A percentile compares a stretch with the other conserved stretches of the same genome.
Evolutionary conservation across 1,140 invertebrate species (phyloP).

Genomic region (Euwallacea similis): DNA sequence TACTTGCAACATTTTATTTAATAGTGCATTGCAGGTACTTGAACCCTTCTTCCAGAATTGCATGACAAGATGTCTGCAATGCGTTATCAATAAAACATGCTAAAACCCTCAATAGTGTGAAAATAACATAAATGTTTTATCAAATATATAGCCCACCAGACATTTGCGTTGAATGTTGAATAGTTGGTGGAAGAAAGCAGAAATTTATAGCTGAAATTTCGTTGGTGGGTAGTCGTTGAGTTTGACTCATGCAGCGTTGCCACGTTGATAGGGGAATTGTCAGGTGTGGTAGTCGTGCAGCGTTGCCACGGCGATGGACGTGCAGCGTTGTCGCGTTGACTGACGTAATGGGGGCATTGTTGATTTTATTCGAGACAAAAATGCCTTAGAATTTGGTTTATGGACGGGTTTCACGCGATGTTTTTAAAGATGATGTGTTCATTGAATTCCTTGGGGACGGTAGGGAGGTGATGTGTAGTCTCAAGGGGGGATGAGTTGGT

Average conservation of each 20-base stretch:
- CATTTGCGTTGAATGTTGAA: conserved; percentile 14
- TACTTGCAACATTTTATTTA: not conserved
- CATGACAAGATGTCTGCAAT: not conserved
- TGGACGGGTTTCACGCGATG: conserved; percentile 34
- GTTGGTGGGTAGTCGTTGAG: conserved; percentile 16
- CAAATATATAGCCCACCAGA: conserved; percentile 36
- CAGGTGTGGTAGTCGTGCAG: not conserved
- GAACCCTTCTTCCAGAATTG: not conserved
- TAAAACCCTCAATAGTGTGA: not conserved
- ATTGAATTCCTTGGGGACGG: conserved; percentile 43
- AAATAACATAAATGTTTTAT: conserved; percentile 13
- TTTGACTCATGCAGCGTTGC: conserved; percentile 27
- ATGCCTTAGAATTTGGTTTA: conserved; percentile 29
- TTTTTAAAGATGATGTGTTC: conserved; percentile 43
- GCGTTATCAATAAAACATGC: not conserved
- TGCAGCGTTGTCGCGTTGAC: conserved; percentile 25
- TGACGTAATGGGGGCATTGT: conserved; percentile 10
- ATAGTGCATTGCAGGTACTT: not conserved
- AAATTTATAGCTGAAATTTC: conserved; percentile 37
- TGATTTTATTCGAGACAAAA: conserved; percentile 16
- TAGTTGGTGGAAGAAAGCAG: conserved; percentile 33
- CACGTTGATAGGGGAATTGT: conserved; percentile 14
- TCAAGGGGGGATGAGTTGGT: conserved; percentile 43
- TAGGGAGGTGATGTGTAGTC: conserved; percentile 51
- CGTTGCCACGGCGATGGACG: conserved; percentile 2